Base-by-base conservation (phyloP, 2,797 vertebrate species). In the Trachurus trachurus region DNA sequence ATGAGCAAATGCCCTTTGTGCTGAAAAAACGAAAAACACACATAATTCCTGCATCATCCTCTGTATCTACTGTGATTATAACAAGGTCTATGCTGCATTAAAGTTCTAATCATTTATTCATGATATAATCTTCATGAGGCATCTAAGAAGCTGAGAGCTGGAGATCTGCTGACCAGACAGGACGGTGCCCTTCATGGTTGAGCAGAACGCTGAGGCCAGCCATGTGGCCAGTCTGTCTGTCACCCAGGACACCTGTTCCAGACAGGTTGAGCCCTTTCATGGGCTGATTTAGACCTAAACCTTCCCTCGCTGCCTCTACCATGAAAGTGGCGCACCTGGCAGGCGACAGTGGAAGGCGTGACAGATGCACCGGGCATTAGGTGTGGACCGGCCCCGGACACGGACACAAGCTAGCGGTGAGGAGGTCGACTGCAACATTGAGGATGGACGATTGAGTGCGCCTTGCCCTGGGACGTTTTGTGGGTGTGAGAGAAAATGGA, bases 101-200 rank as follows among this genome's bases (percentile, higher is more conserved):
- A 29, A 64, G 22, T 64, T 73, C 0, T 12, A 34, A 58, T 22
- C 1, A 68, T 74, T 53, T 61, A 66, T 19, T 67, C 15, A 49
- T 49, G 15, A 54, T 15, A 49, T 40, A 29, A 76, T 17, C 15
- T 12, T 29, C 17, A 74, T 10, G 42, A 34, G 21, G 21, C 19
- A 59, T 40, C 9, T 58, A 44, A 63, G 53, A 61, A 73, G 37
- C 40, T 78, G 37, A 81, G 68, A 67, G 53, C 58, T 59, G 66
- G 61, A 59, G 58, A 68, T 39, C 62, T 37, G 77, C 78, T 85
- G 74, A 82, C 56, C 78, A 72, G 78, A 82, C 78, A 78, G 73
- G 76, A 82, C 22, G 64, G 45, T 69, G 81, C 60, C 85, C 79
- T 90, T 91, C 81, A 91, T 83, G 83, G 76, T 53, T 64, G 69